A percentile compares a stretch with the other conserved stretches of the same genome.
Evolutionary conservation across 1,140 invertebrate genomes (phyloP).

Genomic region (Lerema accius): DNA sequence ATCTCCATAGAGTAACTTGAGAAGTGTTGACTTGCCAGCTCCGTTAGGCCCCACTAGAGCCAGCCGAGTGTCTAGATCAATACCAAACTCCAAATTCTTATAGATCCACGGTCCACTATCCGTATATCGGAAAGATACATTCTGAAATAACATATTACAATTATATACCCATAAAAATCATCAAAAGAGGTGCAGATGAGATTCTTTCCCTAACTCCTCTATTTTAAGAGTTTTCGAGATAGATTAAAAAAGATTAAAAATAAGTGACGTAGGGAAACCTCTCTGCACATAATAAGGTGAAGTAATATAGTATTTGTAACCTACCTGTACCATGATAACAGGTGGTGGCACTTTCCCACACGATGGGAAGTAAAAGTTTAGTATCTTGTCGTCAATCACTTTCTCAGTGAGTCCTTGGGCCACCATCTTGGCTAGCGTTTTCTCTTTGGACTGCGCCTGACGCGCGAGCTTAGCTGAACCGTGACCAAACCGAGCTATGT

Average conservation of each 20-base stretch:
- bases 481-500: constrained; percentile 99
- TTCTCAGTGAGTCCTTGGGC: constrained; percentile 98
- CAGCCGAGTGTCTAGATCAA: constrained; percentile 98
- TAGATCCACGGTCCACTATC: constrained; percentile 96
- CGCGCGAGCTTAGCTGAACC: constrained; percentile 98
- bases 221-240: too few species aligned
- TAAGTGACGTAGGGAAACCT: too few species aligned
- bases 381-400: constrained; percentile 93
- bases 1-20: constrained; percentile 98
- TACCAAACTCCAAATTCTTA: constrained; percentile 98
- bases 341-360: constrained; percentile 98
- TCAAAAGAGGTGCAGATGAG: background rate
- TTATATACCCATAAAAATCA: background rate
- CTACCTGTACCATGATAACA: constrained; percentile 97
- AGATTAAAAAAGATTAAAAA: too few species aligned
- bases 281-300: too few species aligned
- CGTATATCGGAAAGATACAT: constrained; percentile 97
- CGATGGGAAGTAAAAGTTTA: constrained; percentile 98
- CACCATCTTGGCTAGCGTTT: constrained; percentile 99
- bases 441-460: constrained; percentile 99
- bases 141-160: constrained; percentile 83
- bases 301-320: constrained; percentile 14
- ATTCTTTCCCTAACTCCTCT: too few species aligned
- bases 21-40: constrained; percentile 98
- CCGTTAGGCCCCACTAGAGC: constrained; percentile 99